These are phyloP conservation scores for Gopherus flavomarginatus DNA, from an alignment of 2,113 vertebrate genomes.

Conservation along the genomic window DNA sequence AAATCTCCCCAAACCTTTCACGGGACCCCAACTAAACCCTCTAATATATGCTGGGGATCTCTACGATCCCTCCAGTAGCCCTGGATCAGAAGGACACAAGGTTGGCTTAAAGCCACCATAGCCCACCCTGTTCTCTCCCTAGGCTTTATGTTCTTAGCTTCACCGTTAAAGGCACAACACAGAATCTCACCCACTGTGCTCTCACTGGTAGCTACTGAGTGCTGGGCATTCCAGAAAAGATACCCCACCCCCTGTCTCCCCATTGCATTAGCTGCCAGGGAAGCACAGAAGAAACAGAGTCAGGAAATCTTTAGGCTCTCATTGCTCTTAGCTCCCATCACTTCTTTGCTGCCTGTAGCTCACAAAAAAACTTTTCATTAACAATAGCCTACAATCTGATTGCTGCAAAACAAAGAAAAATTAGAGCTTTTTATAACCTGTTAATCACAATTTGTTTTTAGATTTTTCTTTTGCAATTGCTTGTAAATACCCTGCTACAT, in stretches of 20 bases:
- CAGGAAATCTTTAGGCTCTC: neutral
- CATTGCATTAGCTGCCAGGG: neutral
- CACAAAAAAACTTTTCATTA: neutral
- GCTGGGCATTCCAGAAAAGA: accelerated
- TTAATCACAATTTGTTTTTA: neutral
- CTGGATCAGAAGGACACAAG: neutral
- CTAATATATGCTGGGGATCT: neutral
- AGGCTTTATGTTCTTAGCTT: neutral
- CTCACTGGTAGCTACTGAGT: neutral
- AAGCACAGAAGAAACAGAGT: neutral
- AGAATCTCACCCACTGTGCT: neutral
- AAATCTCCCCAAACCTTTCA: neutral
- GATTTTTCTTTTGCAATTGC: neutral
- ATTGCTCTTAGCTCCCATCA: neutral
- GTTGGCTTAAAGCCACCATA: neutral
- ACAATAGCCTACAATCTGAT: neutral
- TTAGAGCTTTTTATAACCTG: neutral
- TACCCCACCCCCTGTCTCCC: neutral
- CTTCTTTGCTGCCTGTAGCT: neutral
- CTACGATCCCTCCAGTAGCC: neutral
- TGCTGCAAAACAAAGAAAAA: neutral
- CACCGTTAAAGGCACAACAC: neutral
- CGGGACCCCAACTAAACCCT: neutral
- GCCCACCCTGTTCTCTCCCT: neutral
- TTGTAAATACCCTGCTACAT: neutral